phyloP scores from a whole-genome alignment of 2,113 vertebrate species.

The Aspiorhynchus laticeps region DNA sequence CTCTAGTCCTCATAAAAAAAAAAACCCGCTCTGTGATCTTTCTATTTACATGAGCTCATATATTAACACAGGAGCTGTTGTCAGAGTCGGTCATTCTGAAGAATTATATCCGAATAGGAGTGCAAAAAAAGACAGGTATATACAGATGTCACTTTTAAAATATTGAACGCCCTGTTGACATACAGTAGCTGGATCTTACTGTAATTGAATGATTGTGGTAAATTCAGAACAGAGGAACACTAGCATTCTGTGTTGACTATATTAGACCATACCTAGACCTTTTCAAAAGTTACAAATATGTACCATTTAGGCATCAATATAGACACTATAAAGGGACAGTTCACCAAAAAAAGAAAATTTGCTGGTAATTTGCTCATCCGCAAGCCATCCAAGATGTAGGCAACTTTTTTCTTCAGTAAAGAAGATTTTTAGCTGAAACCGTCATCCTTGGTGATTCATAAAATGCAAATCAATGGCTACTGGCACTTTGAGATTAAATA shows the following conservation, averaged over 20 bases:
- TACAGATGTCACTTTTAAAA: slow-evolving; percentile 83
- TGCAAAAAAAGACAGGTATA: slow-evolving; percentile 68
- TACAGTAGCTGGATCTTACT: slow-evolving; percentile 63
- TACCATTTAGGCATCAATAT: too few relatives aligned
- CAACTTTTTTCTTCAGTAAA: too few relatives aligned
- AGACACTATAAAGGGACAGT: too few relatives aligned
- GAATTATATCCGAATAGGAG: slow-evolving; percentile 70
- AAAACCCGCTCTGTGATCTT: slow-evolving; percentile 80
- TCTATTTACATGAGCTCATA: slow-evolving; percentile 89
- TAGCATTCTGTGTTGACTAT: background rate
- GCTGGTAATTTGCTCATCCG: too few relatives aligned
- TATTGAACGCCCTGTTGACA: slow-evolving; percentile 84
- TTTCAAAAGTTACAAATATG: too few relatives aligned
- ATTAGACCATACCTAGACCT: too few relatives aligned
- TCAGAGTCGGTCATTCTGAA: slow-evolving; percentile 74
- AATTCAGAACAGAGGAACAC: background rate
- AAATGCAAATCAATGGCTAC: too few relatives aligned
- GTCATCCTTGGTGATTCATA: too few relatives aligned
- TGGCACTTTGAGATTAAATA: too few relatives aligned
- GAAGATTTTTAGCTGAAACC: too few relatives aligned
- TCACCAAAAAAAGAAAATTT: too few relatives aligned
- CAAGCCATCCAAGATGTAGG: too few relatives aligned
- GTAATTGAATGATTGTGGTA: background rate
- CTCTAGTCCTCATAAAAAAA: slow-evolving; percentile 45
- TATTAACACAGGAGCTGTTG: slow-evolving; percentile 85